phyloP scores from a whole-genome alignment of 2,797 vertebrate genomes.

The Mus minutoides region DNA sequence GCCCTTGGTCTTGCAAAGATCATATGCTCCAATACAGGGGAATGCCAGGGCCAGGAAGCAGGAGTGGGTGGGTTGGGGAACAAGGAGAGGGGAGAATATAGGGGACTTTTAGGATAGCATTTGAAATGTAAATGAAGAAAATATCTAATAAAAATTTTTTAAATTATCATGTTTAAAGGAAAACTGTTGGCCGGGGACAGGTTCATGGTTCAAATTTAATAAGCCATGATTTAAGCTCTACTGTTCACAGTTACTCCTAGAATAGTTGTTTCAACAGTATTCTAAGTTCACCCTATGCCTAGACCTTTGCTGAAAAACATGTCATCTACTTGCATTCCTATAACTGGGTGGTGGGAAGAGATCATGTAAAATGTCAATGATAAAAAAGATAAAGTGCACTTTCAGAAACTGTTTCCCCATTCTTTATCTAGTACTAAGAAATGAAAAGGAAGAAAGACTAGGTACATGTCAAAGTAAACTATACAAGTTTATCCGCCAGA shows the following conservation, averaged over 20 bases:
- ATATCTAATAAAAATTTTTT: too few relatives aligned
- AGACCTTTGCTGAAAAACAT: slow-evolving; percentile 80
- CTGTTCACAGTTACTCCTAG: slow-evolving; percentile 80
- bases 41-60: too few relatives aligned
- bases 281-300: slow-evolving; percentile 81
- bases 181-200: not conserved
- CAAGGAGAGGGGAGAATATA: too few relatives aligned
- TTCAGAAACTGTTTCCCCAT: slow-evolving; percentile 80
- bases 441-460: slow-evolving; percentile 68
- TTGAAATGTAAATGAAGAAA: too few relatives aligned
- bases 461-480: slow-evolving; percentile 60
- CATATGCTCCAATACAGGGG: too few relatives aligned
- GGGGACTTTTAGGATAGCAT: too few relatives aligned
- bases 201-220: slow-evolving; percentile 52
- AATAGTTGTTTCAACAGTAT: slow-evolving; percentile 81
- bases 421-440: slow-evolving; percentile 74
- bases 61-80: too few relatives aligned
- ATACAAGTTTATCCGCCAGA: slow-evolving; percentile 60
- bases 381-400: slow-evolving; percentile 83
- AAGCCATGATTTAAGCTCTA: slow-evolving; percentile 81
- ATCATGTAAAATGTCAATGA: slow-evolving; percentile 86
- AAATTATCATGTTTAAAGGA: slow-evolving; percentile 72
- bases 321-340: slow-evolving; percentile 85
- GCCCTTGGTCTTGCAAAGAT: too few relatives aligned
- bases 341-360: slow-evolving; percentile 84